phyloP scores from a whole-genome alignment of 2,888 invertebrate genomes.

The Caradrina kadenii region DNA sequence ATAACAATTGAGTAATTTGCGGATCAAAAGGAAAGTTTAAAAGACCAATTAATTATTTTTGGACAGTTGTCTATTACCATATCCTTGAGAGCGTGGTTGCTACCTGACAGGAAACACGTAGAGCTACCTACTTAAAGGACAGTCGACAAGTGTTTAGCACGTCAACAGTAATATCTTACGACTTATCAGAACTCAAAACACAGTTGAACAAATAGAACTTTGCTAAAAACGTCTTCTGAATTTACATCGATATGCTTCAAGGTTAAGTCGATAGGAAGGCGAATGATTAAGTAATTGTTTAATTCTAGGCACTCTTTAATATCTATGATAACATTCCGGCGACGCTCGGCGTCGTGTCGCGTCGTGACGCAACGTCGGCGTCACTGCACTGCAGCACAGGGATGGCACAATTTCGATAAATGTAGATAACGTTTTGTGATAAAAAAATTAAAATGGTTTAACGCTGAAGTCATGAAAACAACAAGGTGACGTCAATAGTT shows the following conservation, averaged over 20 bases:
- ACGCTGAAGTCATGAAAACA: not conserved
- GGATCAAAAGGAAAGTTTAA: not conserved
- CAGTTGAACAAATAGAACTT: slow-evolving; percentile 10
- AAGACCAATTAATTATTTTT: not conserved
- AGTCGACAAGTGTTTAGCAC: slow-evolving; percentile 21
- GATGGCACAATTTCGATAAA: slow-evolving; percentile 41
- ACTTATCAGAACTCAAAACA: slow-evolving; percentile 28
- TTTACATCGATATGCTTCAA: slow-evolving; percentile 57
- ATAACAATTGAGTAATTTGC: not conserved
- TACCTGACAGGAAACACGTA: slow-evolving; percentile 8
- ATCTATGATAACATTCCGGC: slow-evolving; percentile 67
- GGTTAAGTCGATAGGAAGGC: slow-evolving; percentile 60
- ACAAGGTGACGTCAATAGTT: not conserved
- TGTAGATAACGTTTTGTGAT: not conserved
- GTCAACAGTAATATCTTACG: slow-evolving; percentile 22
- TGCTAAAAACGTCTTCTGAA: slow-evolving; percentile 27
- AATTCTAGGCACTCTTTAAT: slow-evolving; percentile 56
- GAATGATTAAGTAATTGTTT: slow-evolving; percentile 69
- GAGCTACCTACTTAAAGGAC: slow-evolving; percentile 6
- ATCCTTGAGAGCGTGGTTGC: not conserved
- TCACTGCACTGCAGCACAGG: slow-evolving; percentile 26
- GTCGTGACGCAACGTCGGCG: slow-evolving; percentile 70
- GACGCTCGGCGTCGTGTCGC: slow-evolving; percentile 53
- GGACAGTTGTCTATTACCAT: not conserved
- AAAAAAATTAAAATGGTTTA: not conserved